These are phyloP conservation scores for Crotophaga sulcirostris DNA, from an alignment of 2,113 vertebrate species.

Conservation along the genomic window DNA sequence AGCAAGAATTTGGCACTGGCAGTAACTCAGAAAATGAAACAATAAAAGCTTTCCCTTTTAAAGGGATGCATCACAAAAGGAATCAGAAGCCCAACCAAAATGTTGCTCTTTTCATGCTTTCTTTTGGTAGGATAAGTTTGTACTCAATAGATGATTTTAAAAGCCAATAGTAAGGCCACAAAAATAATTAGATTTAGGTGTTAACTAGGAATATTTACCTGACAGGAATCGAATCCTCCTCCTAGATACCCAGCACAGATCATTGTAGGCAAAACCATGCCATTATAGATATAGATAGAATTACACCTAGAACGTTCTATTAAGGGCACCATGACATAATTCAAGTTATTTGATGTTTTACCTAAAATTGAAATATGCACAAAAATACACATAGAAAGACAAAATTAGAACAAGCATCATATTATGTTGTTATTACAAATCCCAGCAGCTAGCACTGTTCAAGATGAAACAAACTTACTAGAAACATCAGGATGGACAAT, in stretches of 20 bases:
- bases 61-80: neutral
- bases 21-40: neutral
- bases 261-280: constrained; percentile 81
- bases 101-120: neutral
- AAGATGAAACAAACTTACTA: neutral
- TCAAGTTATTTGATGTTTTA: constrained; percentile 70
- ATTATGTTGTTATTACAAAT: neutral
- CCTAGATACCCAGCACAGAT: constrained; percentile 85
- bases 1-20: neutral
- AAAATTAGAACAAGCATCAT: neutral
- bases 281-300: constrained; percentile 59
- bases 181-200: neutral
- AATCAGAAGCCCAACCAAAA: neutral
- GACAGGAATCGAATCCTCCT: constrained; percentile 86
- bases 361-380: constrained; percentile 64
- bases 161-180: neutral
- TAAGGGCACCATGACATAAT: constrained; percentile 76
- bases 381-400: neutral
- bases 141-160: neutral
- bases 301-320: constrained; percentile 80
- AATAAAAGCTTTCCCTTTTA: neutral
- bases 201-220: constrained; percentile 74
- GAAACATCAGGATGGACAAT: neutral
- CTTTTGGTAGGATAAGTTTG: neutral
- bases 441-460: neutral